phyloP scores from a whole-genome alignment of 2,888 invertebrate species.

The Anthophora plumipes region DNA sequence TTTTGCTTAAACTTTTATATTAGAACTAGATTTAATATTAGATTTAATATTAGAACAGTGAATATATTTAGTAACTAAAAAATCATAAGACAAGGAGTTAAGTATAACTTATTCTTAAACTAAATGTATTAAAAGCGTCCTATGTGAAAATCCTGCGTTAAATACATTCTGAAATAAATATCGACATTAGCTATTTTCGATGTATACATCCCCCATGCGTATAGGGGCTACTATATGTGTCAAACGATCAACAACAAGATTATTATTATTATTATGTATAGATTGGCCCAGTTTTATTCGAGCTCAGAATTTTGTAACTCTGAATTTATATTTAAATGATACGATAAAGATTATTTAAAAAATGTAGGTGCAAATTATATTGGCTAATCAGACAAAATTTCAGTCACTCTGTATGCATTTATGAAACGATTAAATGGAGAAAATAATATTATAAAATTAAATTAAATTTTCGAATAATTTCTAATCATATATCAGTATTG shows the following conservation, averaged over 20 bases:
- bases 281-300: constrained; percentile 1
- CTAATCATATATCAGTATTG: no score
- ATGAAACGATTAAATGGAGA: neutral
- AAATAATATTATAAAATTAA: neutral
- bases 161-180: constrained; percentile 9
- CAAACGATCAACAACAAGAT: neutral
- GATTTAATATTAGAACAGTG: no score
- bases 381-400: no score
- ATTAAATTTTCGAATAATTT: neutral
- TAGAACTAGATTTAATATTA: no score
- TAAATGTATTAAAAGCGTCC: no score
- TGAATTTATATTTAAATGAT: neutral
- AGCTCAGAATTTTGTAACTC: neutral
- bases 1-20: no score
- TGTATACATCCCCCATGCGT: neutral
- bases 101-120: no score
- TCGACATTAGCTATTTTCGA: constrained; percentile 19
- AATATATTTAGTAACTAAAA: no score
- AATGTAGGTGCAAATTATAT: no score
- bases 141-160: no score
- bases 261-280: neutral
- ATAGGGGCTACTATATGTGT: neutral
- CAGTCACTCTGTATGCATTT: neutral
- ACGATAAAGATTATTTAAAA: no score
- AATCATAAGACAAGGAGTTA: no score